phyloP scores from a whole-genome alignment of 1,140 invertebrate genomes.

The Aradophagus sp. region DNA sequence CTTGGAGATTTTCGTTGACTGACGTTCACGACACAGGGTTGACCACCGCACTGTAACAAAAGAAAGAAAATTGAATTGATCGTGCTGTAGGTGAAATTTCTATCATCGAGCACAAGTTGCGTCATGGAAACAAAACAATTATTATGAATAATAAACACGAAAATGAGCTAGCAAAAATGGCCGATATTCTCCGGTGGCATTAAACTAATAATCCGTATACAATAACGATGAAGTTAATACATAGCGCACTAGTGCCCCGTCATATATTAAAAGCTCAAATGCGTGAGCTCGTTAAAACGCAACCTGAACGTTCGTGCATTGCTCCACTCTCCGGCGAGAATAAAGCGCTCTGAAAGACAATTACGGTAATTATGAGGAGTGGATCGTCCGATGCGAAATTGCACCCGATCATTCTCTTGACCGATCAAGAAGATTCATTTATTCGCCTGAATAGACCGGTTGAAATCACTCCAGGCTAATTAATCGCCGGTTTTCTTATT shows the following conservation, averaged over 20 bases:
- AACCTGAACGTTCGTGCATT: conserved; percentile 35
- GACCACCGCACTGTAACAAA: conserved; percentile 74
- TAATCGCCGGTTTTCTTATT: conserved; percentile 28
- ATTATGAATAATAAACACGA: too few species aligned
- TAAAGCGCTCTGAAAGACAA: conserved; percentile 43
- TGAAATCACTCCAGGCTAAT: conserved; percentile 32
- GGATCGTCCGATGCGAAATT: conserved; percentile 25
- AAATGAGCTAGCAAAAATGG: too few species aligned
- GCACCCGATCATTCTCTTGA: conserved; percentile 33
- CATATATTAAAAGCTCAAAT: conserved; percentile 52
- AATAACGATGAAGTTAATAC: conserved; percentile 20
- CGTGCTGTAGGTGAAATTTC: conserved; percentile 33
- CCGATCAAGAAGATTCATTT: conserved; percentile 33
- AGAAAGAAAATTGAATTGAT: conserved; percentile 52
- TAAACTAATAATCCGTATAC: conserved; percentile 45
- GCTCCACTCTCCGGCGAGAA: conserved; percentile 10
- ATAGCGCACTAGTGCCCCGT: conserved; percentile 18
- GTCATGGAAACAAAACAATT: conserved; percentile 14
- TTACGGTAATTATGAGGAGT: conserved; percentile 48
- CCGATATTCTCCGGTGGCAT: conserved; percentile 29
- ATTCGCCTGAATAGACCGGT: conserved; percentile 23
- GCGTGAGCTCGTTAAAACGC: conserved; percentile 51
- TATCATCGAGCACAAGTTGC: conserved; percentile 30
- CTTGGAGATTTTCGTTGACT: conserved; percentile 67
- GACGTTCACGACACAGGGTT: conserved; percentile 67